Conservation (phyloP, 2,888 invertebrate genomes). For the Pristionchus mayeri region DNA sequence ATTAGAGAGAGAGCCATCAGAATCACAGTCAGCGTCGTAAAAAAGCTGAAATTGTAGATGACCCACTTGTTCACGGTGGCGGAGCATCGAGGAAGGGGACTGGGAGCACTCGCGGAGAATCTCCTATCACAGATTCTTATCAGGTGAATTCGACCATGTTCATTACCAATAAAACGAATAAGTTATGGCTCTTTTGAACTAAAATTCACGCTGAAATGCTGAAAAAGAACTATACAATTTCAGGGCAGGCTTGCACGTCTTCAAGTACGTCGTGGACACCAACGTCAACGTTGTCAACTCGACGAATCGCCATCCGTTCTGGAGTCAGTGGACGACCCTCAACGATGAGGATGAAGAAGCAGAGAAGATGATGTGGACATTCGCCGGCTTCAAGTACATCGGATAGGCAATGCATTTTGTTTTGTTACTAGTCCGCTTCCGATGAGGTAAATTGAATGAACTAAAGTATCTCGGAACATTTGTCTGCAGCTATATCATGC, state of each 20-base stretch:
- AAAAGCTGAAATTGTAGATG: not conserved
- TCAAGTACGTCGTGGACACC: not conserved
- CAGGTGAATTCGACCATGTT: not conserved
- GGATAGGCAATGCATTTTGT: not conserved
- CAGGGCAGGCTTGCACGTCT: conserved; percentile 1
- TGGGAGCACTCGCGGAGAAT: not conserved
- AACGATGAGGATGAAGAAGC: not conserved
- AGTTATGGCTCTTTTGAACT: no score
- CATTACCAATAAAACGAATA: not conserved
- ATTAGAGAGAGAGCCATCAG: no score
- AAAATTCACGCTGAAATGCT: not conserved
- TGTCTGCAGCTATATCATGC: no score
- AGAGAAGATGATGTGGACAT: conserved; percentile 19
- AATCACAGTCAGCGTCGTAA: no score
- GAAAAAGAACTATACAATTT: not conserved
- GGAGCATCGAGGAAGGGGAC: not conserved
- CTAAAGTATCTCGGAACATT: no score
- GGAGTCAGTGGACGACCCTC: conserved; percentile 21
- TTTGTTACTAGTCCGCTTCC: no score
- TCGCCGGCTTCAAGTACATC: not conserved
- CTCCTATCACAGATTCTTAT: not conserved
- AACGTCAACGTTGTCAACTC: not conserved
- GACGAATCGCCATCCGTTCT: not conserved
- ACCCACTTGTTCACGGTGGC: conserved; percentile 2
- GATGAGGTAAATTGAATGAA: no score